Conservation (phyloP, 2,113 vertebrate species). For the Perccottus glenii region DNA sequence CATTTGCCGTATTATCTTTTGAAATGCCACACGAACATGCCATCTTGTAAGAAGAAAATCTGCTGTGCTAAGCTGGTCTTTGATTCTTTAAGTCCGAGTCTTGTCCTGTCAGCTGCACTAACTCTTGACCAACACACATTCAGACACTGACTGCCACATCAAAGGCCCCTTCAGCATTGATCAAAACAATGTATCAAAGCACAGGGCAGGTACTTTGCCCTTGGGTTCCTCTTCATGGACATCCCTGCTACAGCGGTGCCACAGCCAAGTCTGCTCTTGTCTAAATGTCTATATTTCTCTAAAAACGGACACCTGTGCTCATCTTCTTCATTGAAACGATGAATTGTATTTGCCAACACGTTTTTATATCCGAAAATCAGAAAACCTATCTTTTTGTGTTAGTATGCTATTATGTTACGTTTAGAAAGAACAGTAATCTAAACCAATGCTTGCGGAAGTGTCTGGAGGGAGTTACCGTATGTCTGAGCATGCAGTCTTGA, state of each 20-base stretch:
- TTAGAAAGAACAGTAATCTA: too few relatives aligned
- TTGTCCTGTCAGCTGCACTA: conserved; percentile 2
- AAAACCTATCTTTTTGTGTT: too few relatives aligned
- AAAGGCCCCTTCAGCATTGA: conserved; percentile 48
- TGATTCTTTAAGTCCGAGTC: conserved; percentile 31
- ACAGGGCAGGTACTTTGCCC: conserved; percentile 26
- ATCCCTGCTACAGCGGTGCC: conserved; percentile 6
- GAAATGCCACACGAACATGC: background rate
- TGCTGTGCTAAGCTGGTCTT: conserved; percentile 23
- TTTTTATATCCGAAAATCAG: too few relatives aligned
- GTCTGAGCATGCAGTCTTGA: conserved; percentile 3
- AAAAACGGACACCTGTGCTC: conserved; percentile 25
- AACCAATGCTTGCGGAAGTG: too few relatives aligned
- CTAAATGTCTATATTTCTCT: conserved; percentile 23
- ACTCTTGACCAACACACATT: conserved; percentile 18
- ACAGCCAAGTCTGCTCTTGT: conserved; percentile 2
- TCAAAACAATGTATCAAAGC: conserved; percentile 57
- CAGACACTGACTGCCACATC: conserved; percentile 33
- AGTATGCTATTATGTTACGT: too few relatives aligned
- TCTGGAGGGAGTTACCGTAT: too few relatives aligned
- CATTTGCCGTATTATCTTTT: background rate
- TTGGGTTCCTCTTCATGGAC: conserved; percentile 7
- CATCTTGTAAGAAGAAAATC: conserved; percentile 2
- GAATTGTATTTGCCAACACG: background rate
- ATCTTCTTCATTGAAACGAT: background rate